Evolutionary conservation across 1,140 invertebrate genomes (phyloP), one percentile per base, ranked within the genome.

Genomic region (Phymorhynchus buccinoides): DNA sequence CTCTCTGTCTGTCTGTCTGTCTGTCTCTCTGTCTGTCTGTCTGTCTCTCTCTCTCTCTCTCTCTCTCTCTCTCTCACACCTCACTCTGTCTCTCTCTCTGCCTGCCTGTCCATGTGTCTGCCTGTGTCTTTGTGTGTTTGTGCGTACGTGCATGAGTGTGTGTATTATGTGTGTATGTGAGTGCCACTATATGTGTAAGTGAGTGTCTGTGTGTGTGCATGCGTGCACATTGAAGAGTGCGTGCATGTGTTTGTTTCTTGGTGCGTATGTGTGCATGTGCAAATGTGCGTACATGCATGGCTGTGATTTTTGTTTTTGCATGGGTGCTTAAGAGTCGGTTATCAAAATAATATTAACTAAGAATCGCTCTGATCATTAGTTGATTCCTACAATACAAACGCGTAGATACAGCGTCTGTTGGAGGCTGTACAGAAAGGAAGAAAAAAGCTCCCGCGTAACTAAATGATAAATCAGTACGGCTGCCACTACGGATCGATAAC

Each of bases 121-220:
- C n/a, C n/a, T n/a, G n/a, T n/a, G 56, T 52, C 22, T 3, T 77
- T 77, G 75, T 22, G 4, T 35, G 1, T 42, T 37, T 77, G 37
- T 77, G 75, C 39, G 22, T 39, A 14, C 39, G 75, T 42, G 30
- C 39, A 0, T 77, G 75, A 39, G 32, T 77, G 75, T 77, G 22
- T 39, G 32, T 77, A 37, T 42, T n/a, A n/a, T 77, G 22, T 39
- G 32, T 77, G 75, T 42, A 14, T 77, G 1, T 77, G 75, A 39
- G 32, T 77, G 75, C 39, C 9, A 22, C 30, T 79, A 6, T 30
- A 4, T 41, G 4, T 42, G 39, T 27, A 0, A 22, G 37, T 77
- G 37, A 7, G 75, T 77, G 37, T 39, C 32, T 77, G 75, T 42
- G 75, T 77, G 62, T 77, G 75, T 77, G 75, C 39, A 37, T 77